Conservation (phyloP, 2,888 invertebrate species). For the Eueremaeus valkanovi region DNA sequence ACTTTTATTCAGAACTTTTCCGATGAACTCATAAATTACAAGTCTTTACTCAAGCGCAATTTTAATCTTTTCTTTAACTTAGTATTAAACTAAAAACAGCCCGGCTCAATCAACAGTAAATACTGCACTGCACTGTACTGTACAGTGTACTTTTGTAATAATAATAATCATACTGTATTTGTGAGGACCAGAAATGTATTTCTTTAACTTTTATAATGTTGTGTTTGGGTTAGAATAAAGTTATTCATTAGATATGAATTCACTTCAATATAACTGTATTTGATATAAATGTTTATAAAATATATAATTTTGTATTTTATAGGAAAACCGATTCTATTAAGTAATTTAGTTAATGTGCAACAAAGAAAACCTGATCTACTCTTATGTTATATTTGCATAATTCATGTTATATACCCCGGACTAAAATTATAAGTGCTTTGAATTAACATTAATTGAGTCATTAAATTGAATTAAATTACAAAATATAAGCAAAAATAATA, state of each 20-base stretch:
- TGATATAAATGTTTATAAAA: background rate
- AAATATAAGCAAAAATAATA: constrained; percentile 22
- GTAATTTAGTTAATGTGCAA: background rate
- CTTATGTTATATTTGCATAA: background rate
- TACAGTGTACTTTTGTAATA: too few relatives aligned
- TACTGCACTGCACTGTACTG: too few relatives aligned
- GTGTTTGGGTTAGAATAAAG: too few relatives aligned
- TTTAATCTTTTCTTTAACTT: too few relatives aligned
- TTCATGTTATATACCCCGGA: background rate
- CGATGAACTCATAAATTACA: too few relatives aligned
- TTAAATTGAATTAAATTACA: constrained; percentile 35
- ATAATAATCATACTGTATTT: too few relatives aligned
- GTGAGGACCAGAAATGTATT: background rate
- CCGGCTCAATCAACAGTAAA: too few relatives aligned
- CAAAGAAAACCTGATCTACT: background rate
- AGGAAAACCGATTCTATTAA: background rate
- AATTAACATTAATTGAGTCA: constrained; percentile 28
- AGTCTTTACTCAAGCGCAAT: too few relatives aligned
- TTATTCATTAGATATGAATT: too few relatives aligned
- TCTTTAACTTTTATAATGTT: too few relatives aligned
- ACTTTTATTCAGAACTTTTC: too few relatives aligned
- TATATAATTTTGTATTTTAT: background rate
- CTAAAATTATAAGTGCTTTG: background rate
- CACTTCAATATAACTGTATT: background rate
- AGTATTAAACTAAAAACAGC: too few relatives aligned